A percentile compares a stretch with the other conserved stretches of the same genome.
phyloP scores from a whole-genome alignment of 2,797 vertebrate genomes.

The Hypotaenidia okinawae region DNA sequence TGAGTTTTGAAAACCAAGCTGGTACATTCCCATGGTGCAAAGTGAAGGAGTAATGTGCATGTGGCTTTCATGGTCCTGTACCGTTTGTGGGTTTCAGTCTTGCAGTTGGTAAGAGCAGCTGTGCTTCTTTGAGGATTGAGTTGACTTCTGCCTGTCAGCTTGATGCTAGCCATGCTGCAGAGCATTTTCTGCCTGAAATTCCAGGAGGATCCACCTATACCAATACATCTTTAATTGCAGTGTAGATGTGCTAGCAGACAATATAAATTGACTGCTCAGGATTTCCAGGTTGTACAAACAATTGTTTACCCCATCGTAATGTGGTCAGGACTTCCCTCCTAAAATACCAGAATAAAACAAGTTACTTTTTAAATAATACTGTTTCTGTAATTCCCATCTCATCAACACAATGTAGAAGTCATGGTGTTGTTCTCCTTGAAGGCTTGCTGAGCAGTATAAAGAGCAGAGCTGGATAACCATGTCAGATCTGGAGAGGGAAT shows the following conservation, averaged over 20 bases:
- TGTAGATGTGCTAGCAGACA: fast-evolving
- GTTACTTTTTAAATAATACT: neutral
- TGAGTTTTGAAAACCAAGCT: neutral
- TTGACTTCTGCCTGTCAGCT: neutral
- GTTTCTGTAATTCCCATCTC: neutral
- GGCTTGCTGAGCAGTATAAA: constrained; percentile 90
- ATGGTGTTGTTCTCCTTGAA: constrained; percentile 45
- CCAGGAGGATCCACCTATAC: fast-evolving
- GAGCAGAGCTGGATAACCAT: constrained; percentile 95
- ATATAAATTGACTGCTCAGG: neutral
- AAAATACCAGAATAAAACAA: neutral
- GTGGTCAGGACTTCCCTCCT: neutral
- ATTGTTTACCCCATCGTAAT: neutral
- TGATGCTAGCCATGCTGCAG: neutral
- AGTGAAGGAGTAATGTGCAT: neutral
- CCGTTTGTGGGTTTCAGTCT: neutral
- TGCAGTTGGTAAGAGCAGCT: neutral
- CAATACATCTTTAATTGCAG: neutral
- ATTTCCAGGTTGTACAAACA: neutral
- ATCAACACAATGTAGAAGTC: neutral
- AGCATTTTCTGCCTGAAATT: neutral
- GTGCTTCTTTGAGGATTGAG: neutral
- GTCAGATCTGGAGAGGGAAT: constrained; percentile 92
- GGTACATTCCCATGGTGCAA: fast-evolving
- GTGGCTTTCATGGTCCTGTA: neutral